Evolutionary conservation across 1,140 invertebrate genomes (phyloP).

Genomic region (Steinernema feltiae): DNA sequence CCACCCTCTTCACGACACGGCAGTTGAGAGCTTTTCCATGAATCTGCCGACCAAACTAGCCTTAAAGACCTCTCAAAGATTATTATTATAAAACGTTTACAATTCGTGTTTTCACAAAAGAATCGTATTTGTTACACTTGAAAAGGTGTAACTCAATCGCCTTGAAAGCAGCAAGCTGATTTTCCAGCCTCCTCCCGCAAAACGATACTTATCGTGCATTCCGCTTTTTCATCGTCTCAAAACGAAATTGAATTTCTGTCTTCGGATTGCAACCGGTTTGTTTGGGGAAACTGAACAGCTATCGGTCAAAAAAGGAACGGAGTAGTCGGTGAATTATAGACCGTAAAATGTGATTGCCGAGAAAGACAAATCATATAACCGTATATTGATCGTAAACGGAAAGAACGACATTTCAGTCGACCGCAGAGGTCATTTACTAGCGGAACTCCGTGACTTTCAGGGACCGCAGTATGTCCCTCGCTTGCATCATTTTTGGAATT

Average conservation of each 20-base stretch:
- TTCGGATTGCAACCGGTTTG: conserved; percentile 12
- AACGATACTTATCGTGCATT: conserved; percentile 1
- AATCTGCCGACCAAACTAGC: no score
- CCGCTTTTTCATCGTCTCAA: neutral
- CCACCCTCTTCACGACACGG: neutral
- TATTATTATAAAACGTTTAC: no score
- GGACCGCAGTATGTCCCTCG: neutral
- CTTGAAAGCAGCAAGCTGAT: neutral
- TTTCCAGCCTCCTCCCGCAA: neutral
- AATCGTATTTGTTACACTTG: neutral
- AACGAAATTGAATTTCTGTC: neutral
- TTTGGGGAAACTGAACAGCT: neutral
- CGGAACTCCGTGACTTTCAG: neutral
- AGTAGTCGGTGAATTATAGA: conserved; percentile 7
- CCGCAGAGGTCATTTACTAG: neutral
- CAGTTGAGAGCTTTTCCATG: neutral
- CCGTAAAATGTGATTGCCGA: conserved; percentile 11
- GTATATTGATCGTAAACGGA: conserved; percentile 15
- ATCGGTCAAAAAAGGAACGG: neutral
- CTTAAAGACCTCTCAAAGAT: no score
- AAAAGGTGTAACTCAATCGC: neutral
- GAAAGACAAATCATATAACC: conserved; percentile 15
- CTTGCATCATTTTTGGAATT: no score
- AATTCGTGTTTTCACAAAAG: no score
- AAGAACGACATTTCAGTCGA: neutral